Conservation (phyloP, 2,888 invertebrate species). For the Cynaeus angustus region DNA sequence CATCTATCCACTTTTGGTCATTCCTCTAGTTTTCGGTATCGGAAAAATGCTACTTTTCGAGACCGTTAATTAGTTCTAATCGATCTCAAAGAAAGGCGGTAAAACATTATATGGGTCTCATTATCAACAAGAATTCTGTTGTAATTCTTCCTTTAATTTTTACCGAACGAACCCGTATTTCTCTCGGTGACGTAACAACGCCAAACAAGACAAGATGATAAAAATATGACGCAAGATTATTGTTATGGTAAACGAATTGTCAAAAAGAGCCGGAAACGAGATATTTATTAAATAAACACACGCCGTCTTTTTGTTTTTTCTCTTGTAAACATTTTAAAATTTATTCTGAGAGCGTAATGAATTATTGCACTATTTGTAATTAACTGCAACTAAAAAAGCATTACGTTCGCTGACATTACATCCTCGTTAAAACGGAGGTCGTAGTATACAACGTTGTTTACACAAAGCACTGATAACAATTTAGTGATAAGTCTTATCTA, state of each 20-base stretch:
- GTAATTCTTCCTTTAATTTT: no score
- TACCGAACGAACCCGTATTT: neutral
- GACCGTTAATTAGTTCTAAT: no score
- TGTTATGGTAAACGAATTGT: constrained; percentile 9
- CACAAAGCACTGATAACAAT: constrained; percentile 53
- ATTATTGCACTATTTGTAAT: constrained; percentile 32
- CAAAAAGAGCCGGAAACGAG: constrained; percentile 27
- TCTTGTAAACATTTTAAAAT: constrained; percentile 20
- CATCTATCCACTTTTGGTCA: no score
- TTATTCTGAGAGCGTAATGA: constrained; percentile 19
- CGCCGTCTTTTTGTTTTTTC: constrained; percentile 10
- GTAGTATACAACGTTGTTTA: constrained; percentile 45
- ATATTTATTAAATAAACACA: constrained; percentile 24
- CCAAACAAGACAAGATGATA: constrained; percentile 1
- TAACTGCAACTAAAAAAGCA: constrained; percentile 26
- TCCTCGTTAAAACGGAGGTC: constrained; percentile 32
- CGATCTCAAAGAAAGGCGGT: no score
- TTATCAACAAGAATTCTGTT: no score
- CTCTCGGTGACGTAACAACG: neutral
- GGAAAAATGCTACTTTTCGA: no score
- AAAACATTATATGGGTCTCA: no score
- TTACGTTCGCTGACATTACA: constrained; percentile 32
- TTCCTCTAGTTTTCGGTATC: no score
- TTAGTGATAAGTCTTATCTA: constrained; percentile 54
- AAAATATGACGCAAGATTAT: constrained; percentile 17